Conservation (phyloP, 2,113 vertebrate genomes). For the Oophaga pumilio region DNA sequence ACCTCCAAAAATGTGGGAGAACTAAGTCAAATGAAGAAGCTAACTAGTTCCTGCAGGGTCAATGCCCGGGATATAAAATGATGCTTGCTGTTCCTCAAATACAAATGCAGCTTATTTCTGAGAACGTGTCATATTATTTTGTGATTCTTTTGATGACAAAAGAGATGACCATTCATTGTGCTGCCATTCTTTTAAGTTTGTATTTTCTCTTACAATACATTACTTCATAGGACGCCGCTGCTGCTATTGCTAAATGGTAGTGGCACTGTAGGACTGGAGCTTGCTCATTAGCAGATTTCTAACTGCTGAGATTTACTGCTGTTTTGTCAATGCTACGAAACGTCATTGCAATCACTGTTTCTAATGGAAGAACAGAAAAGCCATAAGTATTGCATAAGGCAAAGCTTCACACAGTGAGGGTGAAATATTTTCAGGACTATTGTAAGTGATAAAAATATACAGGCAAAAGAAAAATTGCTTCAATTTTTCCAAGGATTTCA, state of each 20-base stretch:
- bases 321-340: constrained; percentile 44
- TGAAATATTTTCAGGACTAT: background rate
- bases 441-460: background rate
- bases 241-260: constrained; percentile 8
- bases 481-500: too few species aligned
- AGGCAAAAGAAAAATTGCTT: background rate
- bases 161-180: background rate
- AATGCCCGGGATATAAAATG: background rate
- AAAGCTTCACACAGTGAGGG: background rate
- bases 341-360: constrained; percentile 10
- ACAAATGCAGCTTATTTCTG: background rate
- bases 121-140: background rate
- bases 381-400: background rate
- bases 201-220: constrained; percentile 16
- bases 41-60: background rate
- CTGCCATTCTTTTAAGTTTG: constrained; percentile 17
- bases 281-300: constrained; percentile 38
- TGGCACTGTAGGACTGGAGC: constrained; percentile 17
- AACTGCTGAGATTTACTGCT: constrained; percentile 52
- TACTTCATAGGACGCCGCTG: constrained; percentile 25
- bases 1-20: background rate
- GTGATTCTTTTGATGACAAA: background rate
- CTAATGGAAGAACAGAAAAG: background rate
- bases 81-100: background rate
- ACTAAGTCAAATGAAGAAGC: background rate